phyloP scores from a whole-genome alignment of 2,888 invertebrate species.

The Heliconius hortense region DNA sequence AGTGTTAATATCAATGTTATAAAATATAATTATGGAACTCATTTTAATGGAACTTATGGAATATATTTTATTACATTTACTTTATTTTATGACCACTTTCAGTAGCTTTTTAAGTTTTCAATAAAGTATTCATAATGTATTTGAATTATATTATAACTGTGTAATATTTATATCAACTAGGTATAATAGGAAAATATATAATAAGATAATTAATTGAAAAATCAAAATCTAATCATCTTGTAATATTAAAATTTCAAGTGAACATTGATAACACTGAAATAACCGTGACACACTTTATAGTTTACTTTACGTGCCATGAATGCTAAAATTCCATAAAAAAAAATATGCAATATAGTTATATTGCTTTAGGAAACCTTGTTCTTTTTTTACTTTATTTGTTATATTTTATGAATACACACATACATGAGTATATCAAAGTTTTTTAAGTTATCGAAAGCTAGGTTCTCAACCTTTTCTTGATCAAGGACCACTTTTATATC shows the following conservation, averaged over 20 bases:
- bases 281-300: constrained; percentile 24
- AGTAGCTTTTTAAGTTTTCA: not conserved
- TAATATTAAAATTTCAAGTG: not conserved
- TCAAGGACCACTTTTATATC: too few relatives aligned
- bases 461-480: too few relatives aligned
- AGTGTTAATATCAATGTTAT: not conserved
- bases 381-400: not conserved
- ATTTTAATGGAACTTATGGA: too few relatives aligned
- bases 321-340: not conserved
- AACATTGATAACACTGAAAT: constrained; percentile 26
- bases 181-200: not conserved
- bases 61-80: too few relatives aligned
- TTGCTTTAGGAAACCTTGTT: not conserved
- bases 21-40: not conserved
- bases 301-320: not conserved
- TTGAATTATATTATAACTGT: not conserved
- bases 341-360: not conserved
- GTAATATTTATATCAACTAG: not conserved
- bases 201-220: not conserved
- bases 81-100: not conserved
- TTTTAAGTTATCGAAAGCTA: not conserved
- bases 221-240: not conserved
- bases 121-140: not conserved
- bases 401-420: not conserved
- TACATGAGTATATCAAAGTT: not conserved